Evolutionary conservation across 2,888 invertebrate species (phyloP), one percentile per base, ranked within the genome.

Genomic region (Apotomis turbidana): DNA sequence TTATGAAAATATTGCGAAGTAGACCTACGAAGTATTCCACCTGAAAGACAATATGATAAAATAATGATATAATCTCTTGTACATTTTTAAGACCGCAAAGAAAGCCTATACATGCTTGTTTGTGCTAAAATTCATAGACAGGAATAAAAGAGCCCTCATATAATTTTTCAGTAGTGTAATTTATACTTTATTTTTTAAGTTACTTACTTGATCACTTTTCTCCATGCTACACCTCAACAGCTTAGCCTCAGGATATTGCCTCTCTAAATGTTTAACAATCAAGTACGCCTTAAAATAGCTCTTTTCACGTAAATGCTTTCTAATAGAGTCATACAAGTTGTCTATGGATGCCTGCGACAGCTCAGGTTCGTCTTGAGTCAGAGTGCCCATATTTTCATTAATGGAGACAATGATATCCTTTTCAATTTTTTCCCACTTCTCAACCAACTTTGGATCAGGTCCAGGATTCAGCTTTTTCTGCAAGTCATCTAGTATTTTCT

Each of bases 401-500:
- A 95, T 94, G 0, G 93, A 84, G 51, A 86, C 84, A 36, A 93
- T 85, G 0, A 95, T 86, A 38, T 94, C 91, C 61, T 90, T 87
- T 44, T 95, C 92, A 10, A 93, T 95, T 83, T 84, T 90, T 68
- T 85, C 90, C 95, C 94, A 96, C 77, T 88, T 94, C 75, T 83
- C 94, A 77, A 83, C 85, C 70, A 85, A 91, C 70, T 84, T 93
- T 59, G 83, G 89, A 82, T 93, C 91, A 0, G 93, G 91, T 1
- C 86, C 88, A 0, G 92, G 90, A 76, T 92, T 93, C 0, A 93
- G 77, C 76, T 89, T 91, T 67, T 94, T 88, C 77, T 94, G 94
- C 78, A 96, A 92, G 68, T 95, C 94, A 54, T 95, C 93, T 27
- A 97, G 87, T 77, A 96, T 95, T 68, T 94, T 94, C 76, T 91